phyloP scores from a whole-genome alignment of 2,113 vertebrate species.

The Nothobranchius furzeri region DNA sequence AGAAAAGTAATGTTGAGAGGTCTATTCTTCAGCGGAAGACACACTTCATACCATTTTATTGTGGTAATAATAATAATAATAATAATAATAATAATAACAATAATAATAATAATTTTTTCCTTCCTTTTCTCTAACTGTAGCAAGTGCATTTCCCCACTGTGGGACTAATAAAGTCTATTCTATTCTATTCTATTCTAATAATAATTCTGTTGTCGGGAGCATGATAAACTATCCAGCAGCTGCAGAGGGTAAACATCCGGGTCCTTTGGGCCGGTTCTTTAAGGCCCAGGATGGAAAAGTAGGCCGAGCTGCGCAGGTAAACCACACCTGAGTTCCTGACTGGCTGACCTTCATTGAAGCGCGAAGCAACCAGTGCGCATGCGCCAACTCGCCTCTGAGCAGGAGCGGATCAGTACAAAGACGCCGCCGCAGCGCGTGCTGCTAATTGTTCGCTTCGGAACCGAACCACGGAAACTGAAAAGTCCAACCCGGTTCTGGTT shows the following conservation, averaged over 20 bases:
- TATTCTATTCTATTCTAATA: no score
- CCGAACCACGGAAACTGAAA: neutral
- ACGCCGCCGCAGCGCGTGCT: constrained; percentile 15
- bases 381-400: constrained; percentile 14
- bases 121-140: no score
- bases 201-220: no score
- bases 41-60: neutral
- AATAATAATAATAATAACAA: no score
- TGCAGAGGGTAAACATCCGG: no score
- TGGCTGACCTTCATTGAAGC: constrained; percentile 19
- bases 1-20: neutral
- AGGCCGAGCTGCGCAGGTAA: constrained; percentile 36
- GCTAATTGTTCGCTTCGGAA: neutral
- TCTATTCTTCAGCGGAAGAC: constrained; percentile 38
- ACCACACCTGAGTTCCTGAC: constrained; percentile 38
- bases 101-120: no score
- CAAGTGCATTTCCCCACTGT: no score
- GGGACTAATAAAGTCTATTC: no score
- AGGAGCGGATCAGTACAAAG: constrained; percentile 66
- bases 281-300: neutral
- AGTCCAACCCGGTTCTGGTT: no score
- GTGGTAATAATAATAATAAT: no score
- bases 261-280: no score
- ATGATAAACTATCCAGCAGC: no score
- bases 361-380: constrained; percentile 54